These are phyloP conservation scores for Oxytorus armatus DNA, from an alignment of 2,888 invertebrate genomes.

Conservation along the genomic window DNA sequence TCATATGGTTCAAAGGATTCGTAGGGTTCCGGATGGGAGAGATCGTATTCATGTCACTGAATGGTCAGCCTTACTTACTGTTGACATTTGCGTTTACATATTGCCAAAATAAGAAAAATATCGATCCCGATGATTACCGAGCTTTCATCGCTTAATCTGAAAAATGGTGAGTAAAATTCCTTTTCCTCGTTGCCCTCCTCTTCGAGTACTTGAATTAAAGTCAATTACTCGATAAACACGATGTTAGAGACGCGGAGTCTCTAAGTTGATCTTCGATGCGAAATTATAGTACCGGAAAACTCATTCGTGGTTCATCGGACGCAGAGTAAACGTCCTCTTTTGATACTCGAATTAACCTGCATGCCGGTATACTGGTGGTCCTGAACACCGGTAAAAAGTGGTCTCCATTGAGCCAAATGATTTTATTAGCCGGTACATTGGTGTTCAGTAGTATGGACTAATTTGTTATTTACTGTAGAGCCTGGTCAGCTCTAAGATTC, in stretches of 20 bases:
- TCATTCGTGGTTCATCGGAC: conserved; percentile 19
- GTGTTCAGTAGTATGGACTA: conserved; percentile 8
- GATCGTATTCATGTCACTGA: neutral
- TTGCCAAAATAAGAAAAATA: conserved; percentile 16
- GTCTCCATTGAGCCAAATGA: conserved; percentile 29
- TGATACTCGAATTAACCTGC: conserved; percentile 6
- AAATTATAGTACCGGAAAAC: neutral
- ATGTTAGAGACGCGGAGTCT: neutral
- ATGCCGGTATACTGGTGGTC: neutral
- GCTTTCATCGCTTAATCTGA: neutral
- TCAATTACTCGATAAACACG: conserved; percentile 13
- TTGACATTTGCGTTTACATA: neutral
- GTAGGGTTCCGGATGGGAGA: neutral
- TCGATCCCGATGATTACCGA: conserved; percentile 1
- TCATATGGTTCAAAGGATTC: neutral
- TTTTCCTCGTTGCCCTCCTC: neutral
- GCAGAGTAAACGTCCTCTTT: conserved; percentile 10
- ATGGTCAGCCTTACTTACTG: neutral
- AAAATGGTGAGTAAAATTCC: neutral
- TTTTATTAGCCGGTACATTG: conserved; percentile 40
- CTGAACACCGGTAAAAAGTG: conserved; percentile 3
- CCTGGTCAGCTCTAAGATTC: neutral
- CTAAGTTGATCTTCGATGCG: conserved; percentile 7
- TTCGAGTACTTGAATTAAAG: neutral
- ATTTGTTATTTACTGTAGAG: conserved; percentile 15